These are phyloP conservation scores for Nyctibius bracteatus DNA, from an alignment of 2,113 vertebrate species.

Conservation along the genomic window DNA sequence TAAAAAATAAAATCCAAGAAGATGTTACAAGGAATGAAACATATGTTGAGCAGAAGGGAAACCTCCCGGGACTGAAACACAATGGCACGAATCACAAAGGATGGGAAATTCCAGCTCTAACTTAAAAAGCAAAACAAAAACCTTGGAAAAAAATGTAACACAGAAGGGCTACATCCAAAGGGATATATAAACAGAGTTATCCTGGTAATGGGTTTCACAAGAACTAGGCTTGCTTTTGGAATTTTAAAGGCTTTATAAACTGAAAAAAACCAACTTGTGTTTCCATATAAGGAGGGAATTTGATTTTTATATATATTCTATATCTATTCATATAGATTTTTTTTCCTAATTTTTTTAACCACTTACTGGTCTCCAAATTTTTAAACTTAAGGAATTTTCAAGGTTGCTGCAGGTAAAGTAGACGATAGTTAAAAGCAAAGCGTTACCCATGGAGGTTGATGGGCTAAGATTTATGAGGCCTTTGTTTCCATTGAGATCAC, in stretches of 20 bases:
- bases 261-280: not conserved
- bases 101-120: not conserved
- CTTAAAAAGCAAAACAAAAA: not conserved
- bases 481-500: not conserved
- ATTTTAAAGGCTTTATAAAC: not conserved
- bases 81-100: not conserved
- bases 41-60: not conserved
- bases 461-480: not conserved
- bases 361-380: not conserved
- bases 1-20: not conserved
- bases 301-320: not conserved
- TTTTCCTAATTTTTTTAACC: not conserved
- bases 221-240: not conserved
- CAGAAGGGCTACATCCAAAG: not conserved
- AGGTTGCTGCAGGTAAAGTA: not conserved
- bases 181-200: not conserved
- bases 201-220: not conserved
- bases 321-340: not conserved
- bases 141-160: not conserved
- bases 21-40: not conserved
- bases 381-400: not conserved
- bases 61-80: not conserved
- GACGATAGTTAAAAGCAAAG: not conserved
- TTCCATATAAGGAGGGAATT: not conserved
- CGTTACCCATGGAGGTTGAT: accelerated